A percentile compares a stretch with the other conserved stretches of the same genome.
Evolutionary conservation across 2,113 vertebrate species (phyloP).

Genomic region (Pollachius pollachius): DNA sequence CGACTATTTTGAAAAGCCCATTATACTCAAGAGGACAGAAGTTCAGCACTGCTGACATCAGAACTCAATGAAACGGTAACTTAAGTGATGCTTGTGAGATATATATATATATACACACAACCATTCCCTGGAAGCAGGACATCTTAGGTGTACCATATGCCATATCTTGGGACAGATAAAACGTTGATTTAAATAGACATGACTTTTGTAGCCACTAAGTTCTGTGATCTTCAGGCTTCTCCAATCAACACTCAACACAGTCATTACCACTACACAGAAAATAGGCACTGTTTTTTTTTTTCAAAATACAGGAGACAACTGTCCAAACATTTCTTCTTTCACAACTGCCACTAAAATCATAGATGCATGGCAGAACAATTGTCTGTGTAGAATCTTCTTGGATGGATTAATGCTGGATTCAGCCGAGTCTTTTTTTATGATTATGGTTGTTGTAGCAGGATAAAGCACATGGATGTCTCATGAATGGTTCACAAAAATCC

Average conservation of each 20-base stretch:
- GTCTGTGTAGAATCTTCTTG: no score
- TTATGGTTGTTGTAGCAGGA: no score
- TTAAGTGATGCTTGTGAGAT: neutral
- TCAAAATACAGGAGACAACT: conserved; percentile 30
- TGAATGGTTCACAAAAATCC: no score
- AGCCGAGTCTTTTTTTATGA: no score
- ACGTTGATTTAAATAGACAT: conserved; percentile 20
- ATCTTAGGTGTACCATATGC: conserved; percentile 12
- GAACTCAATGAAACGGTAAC: no score
- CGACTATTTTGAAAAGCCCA: neutral
- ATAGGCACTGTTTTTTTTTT: conserved; percentile 51
- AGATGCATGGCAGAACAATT: no score
- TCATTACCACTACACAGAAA: conserved; percentile 20
- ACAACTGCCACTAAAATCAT: neutral
- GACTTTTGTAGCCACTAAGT: neutral
- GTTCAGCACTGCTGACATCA: no score
- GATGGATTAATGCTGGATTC: no score
- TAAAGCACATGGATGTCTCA: no score
- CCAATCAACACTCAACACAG: conserved; percentile 29
- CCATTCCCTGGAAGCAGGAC: neutral
- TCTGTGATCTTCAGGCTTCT: conserved; percentile 1
- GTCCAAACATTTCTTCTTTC: conserved; percentile 4
- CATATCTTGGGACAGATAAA: conserved; percentile 1
- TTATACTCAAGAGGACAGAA: no score
- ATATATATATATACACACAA: neutral